Percentiles rank a stretch among this genome's conserved stretches.
Evolutionary conservation across 2,797 vertebrate species (phyloP).

Genomic region (Vireo griseus): DNA sequence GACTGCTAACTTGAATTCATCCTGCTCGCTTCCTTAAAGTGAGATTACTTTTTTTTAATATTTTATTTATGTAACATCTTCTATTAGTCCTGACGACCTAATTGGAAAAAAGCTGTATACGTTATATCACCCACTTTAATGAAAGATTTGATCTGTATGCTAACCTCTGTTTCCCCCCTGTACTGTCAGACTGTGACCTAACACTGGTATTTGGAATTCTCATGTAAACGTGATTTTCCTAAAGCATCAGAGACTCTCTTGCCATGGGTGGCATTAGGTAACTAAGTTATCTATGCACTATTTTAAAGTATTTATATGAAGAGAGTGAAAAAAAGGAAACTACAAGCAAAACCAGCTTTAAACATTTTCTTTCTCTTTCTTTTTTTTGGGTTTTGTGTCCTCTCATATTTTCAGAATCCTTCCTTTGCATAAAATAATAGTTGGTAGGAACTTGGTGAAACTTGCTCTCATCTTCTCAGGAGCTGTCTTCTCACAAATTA

Average conservation of each 20-base stretch:
- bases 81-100: background rate
- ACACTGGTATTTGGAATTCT: background rate
- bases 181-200: background rate
- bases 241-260: background rate
- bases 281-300: background rate
- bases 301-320: background rate
- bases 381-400: background rate
- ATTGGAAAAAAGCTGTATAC: background rate
- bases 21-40: background rate
- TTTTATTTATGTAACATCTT: background rate
- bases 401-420: background rate
- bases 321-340: background rate
- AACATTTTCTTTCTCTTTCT: background rate
- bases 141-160: background rate
- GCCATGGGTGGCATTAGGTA: background rate
- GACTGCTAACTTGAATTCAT: background rate
- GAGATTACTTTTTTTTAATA: background rate
- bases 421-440: background rate
- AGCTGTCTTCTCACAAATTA: background rate
- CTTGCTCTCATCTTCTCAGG: background rate
- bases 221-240: background rate
- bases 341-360: background rate
- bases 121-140: background rate
- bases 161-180: background rate
- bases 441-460: background rate